Evolutionary conservation across 37 sponge, comb jelly and placozoan genomes (phyloP), one percentile per base, ranked within the genome.

Genomic region (Bolinopsis microptera): DNA sequence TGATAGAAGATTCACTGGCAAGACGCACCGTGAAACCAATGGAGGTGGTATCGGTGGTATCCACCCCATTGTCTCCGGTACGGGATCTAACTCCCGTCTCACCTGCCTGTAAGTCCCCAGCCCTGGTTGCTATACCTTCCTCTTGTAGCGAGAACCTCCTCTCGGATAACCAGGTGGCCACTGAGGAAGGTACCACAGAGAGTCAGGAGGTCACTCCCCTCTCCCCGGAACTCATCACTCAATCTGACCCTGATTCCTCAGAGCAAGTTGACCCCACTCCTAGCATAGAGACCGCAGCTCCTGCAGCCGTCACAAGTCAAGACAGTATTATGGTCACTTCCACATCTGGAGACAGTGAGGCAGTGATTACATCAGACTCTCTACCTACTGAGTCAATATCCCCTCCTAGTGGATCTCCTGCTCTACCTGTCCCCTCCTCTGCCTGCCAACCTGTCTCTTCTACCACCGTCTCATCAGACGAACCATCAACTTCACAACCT

Each of bases 1-100:
- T 77, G 80, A 77, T 77, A 77, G 33, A 77, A 18, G 80, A 77
- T 34, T 77, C 80, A 34, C 35, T 77, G 0, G 74, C 26, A n/a
- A 5, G 22, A 72, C 74, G 74, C 26, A 21, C 61, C 13, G 61
- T 13, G 13, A 5, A 48, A 48, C 5, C 61, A 13, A 13, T 13
- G 13, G 13, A 48, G 61, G 61, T 48, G 61, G 61, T 48, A 5
- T 13, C 61, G 9, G 61, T 48, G 5, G 5, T 13, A 18, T 5
- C 13, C 5, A 18, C 61, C 61, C 61, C 61, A 13, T 5, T 48
- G 61, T 18, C 61, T 48, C 61, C 61, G 13, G 61, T 48, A 13
- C 61, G 61, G 9, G 61, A 48, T 48, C 5, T 48, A 48, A 48
- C 61, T 13, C 61, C 61, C 5, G 61, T 48, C 13, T 48, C 61